Evolutionary conservation across 2,888 invertebrate species (phyloP).

Genomic region (Acronicta alni): DNA sequence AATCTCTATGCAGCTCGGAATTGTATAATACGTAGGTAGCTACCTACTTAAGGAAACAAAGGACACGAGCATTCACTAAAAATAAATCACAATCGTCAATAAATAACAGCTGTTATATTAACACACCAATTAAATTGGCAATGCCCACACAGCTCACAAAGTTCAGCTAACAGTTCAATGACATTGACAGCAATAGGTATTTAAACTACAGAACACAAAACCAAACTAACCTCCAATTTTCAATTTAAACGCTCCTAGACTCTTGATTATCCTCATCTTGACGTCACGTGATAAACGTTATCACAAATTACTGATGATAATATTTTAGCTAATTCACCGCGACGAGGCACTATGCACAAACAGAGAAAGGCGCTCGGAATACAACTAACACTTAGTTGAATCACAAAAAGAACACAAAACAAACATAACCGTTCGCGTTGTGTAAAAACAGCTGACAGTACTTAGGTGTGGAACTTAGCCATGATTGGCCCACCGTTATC

Average conservation of each 20-base stretch:
- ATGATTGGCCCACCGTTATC: slow-evolving; percentile 46
- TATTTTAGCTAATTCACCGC: slow-evolving; percentile 4
- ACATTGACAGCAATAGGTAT: not conserved
- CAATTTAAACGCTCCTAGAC: slow-evolving; percentile 64
- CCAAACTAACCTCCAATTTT: slow-evolving; percentile 73
- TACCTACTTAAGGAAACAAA: too few species aligned
- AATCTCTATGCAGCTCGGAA: too few species aligned
- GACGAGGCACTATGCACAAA: not conserved
- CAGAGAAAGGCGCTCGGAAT: slow-evolving; percentile 2
- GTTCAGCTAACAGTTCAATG: slow-evolving; percentile 14
- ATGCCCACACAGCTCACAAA: slow-evolving; percentile 18
- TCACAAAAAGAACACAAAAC: slow-evolving; percentile 17
- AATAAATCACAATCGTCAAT: too few species aligned
- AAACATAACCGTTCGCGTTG: slow-evolving; percentile 12
- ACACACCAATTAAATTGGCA: not conserved
- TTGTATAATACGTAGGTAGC: too few species aligned
- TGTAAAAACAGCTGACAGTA: slow-evolving; percentile 50
- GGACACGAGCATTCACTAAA: too few species aligned
- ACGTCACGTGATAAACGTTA: slow-evolving; percentile 38
- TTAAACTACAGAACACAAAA: slow-evolving; percentile 21
- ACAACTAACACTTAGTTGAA: slow-evolving; percentile 4
- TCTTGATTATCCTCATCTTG: slow-evolving; percentile 63
- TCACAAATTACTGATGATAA: slow-evolving; percentile 25
- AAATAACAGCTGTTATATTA: not conserved
- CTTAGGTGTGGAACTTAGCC: slow-evolving; percentile 13